A percentile compares a stretch with the other conserved stretches of the same genome.
Evolutionary conservation across 2,113 vertebrate species (phyloP).

Genomic region (Aplodontia rufa): DNA sequence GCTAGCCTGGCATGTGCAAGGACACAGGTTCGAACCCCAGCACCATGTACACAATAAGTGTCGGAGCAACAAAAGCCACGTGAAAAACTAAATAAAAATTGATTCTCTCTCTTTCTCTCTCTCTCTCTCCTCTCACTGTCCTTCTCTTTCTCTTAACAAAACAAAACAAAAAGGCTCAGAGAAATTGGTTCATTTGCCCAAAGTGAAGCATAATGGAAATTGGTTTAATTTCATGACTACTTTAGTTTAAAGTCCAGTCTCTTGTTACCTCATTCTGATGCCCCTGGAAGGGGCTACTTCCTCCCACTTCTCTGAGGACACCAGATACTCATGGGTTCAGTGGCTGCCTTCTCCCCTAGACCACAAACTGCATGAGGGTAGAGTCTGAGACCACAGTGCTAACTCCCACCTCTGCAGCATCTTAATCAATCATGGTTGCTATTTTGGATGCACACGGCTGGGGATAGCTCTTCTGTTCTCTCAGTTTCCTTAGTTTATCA

Average conservation of each 20-base stretch:
- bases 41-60: no score
- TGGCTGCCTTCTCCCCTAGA: not conserved
- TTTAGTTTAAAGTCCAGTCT: not conserved
- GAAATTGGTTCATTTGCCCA: not conserved
- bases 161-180: not conserved
- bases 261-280: not conserved
- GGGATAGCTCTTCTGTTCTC: not conserved
- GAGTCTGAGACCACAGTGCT: accelerated
- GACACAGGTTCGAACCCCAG: no score
- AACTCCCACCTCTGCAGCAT: accelerated
- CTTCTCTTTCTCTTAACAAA: no score
- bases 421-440: not conserved
- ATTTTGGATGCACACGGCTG: not conserved
- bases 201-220: not conserved
- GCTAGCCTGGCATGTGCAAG: no score
- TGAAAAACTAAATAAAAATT: no score
- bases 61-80: no score
- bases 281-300: accelerated
- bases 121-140: no score
- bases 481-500: not conserved
- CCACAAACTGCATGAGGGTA: accelerated
- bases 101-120: no score
- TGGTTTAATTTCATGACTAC: not conserved
- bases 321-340: accelerated
- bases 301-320: not conserved